These are phyloP conservation scores for Cladopsammia gracilis DNA, from an alignment of 64 coral and sea anemone species.

Conservation along the genomic window DNA sequence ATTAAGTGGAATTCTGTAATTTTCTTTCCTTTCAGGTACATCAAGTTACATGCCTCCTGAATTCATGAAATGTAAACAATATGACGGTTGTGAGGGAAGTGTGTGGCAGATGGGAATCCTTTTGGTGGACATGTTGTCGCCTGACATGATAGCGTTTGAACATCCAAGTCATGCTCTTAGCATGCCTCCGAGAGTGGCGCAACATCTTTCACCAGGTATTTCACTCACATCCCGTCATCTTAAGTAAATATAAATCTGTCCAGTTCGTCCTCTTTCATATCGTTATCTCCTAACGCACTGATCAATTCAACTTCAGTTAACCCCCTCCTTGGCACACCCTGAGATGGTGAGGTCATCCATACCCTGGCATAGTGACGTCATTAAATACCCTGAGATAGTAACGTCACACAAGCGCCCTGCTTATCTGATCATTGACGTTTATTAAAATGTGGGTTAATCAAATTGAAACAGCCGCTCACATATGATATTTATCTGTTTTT, in stretches of 20 bases:
- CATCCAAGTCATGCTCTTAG: neutral
- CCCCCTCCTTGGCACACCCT: too few relatives aligned
- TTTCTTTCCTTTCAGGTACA: constrained; percentile 16
- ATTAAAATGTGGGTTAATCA: neutral
- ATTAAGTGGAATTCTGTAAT: too few relatives aligned
- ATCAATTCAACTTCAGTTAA: too few relatives aligned
- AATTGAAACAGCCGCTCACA: too few relatives aligned
- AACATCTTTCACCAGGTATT: constrained; percentile 15
- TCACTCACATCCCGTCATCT: neutral
- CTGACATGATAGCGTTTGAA: neutral
- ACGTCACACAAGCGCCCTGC: too few relatives aligned
- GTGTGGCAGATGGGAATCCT: constrained; percentile 39
- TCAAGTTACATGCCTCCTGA: constrained; percentile 12
- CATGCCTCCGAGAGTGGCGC: neutral
- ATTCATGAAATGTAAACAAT: neutral
- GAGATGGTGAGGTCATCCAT: too few relatives aligned
- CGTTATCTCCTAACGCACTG: too few relatives aligned
- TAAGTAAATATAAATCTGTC: too few relatives aligned
- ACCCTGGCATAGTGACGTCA: too few relatives aligned
- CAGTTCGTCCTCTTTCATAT: too few relatives aligned
- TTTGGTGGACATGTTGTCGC: constrained; percentile 28
- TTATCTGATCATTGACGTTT: too few relatives aligned
- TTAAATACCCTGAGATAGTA: too few relatives aligned
- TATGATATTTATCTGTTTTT: neutral
- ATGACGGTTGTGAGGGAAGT: constrained; percentile 15